Base-by-base conservation (phyloP, 2,888 invertebrate species). In the Eupithecia exiguata region DNA sequence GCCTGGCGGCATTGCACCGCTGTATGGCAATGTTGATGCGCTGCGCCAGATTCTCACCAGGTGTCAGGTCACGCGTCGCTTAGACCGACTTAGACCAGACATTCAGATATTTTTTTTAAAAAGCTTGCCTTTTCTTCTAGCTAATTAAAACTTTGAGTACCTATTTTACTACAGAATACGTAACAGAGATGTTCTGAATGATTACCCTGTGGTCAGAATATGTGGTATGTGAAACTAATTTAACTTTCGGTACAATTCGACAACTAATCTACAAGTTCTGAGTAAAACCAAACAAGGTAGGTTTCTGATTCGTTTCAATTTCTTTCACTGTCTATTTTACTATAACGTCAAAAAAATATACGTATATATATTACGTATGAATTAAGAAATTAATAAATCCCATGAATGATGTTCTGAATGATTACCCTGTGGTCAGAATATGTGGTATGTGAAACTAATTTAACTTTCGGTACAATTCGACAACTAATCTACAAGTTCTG, bases 181-280 rank as follows among this genome's bases (percentile, higher is more conserved):
- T 49, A 49, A 49, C n/a, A 49, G n/a, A 49, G n/a, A n/a, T 9
- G n/a, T n/a, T 18, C 1, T n/a, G n/a, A n/a, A 18, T n/a, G 1
- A 49, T 14, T 14, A 10, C n/a, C 21, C 62, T 43, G 40, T 40
- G 58, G 5, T 5, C 5, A 10, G 7, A 38, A 49, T 25, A 16
- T 25, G 12, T 58, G 74, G 74, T 36, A 73, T 66, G 66, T 66
- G 58, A 75, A 75, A 61, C 70, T 46, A 70, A 72, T 72, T 68
- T 65, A 65, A 75, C 63, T 72, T 75, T 36, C 40, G 40, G n/a
- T 40, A 38, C 43, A 69, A 69, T 69, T 69, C 40, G 14, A 43
- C 62, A 63, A 72, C 62, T 67, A 61, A 69, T 69, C 40, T 71
- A 58, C 68, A 58, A 74, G 63, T 68, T 68, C 38, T 58, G 16